These are phyloP conservation scores for Aplidium turbinatum DNA, from an alignment of 23 tunicate species.

Conservation along the genomic window DNA sequence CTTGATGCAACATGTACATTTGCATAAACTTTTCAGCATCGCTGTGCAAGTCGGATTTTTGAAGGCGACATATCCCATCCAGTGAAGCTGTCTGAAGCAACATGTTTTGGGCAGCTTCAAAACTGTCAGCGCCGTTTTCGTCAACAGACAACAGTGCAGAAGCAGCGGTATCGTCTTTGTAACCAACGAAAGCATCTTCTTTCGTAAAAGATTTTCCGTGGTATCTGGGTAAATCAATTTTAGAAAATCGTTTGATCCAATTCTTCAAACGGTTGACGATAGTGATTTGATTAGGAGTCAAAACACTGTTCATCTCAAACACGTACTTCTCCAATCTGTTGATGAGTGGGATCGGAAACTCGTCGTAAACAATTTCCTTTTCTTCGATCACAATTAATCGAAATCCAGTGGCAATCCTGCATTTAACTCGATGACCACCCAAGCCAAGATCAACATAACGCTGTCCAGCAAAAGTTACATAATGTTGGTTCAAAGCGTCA, in stretches of 20 bases:
- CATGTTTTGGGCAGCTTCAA: conserved; percentile 5
- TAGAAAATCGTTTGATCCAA: conserved; percentile 39
- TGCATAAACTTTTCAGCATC: conserved; percentile 27
- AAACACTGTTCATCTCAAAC: conserved; percentile 29
- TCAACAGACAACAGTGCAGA: conserved; percentile 37
- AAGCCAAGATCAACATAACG: conserved; percentile 64
- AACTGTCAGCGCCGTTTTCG: not conserved
- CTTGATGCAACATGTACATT: conserved; percentile 27
- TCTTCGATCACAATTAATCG: conserved; percentile 61
- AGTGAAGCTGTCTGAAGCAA: conserved; percentile 59
- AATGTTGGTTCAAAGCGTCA: conserved; percentile 71
- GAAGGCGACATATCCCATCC: conserved; percentile 60
- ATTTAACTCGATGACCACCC: conserved; percentile 73
- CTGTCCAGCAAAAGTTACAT: conserved; percentile 61
- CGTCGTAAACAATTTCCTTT: conserved; percentile 39
- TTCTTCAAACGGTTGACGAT: not conserved
- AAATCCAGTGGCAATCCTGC: conserved; percentile 48
- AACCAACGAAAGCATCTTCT: conserved; percentile 52
- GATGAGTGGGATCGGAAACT: conserved; percentile 64
- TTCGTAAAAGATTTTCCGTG: not conserved
- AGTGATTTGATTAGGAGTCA: not conserved
- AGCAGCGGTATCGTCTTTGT: conserved; percentile 47
- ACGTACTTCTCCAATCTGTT: conserved; percentile 59
- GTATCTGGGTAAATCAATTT: not conserved
- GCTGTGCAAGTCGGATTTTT: conserved; percentile 28